Evolutionary conservation across 2,113 vertebrate species (phyloP).

Genomic region (Nasalis larvatus): DNA sequence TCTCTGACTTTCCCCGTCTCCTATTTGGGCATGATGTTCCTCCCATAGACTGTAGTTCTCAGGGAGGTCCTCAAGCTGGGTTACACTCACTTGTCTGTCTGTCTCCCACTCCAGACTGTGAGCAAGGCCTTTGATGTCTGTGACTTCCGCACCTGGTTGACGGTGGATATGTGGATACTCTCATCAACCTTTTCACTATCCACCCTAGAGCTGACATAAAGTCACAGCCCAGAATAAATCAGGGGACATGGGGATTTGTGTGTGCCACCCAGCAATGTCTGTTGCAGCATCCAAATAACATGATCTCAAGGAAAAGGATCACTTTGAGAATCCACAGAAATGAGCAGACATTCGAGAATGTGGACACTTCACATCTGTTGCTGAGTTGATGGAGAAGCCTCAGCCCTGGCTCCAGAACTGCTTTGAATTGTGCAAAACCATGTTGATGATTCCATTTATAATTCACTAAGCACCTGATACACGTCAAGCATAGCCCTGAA

Average conservation of each 20-base stretch:
- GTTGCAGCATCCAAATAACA: not conserved
- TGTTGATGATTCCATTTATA: not conserved
- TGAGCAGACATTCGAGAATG: not conserved
- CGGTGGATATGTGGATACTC: fast-evolving
- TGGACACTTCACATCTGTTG: not conserved
- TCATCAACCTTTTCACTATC: fast-evolving
- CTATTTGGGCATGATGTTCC: fast-evolving
- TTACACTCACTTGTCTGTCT: fast-evolving
- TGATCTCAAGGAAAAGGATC: not conserved
- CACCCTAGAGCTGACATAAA: fast-evolving
- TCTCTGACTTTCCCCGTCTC: not conserved
- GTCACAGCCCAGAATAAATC: not conserved
- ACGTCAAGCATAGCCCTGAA: not conserved
- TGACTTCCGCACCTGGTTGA: fast-evolving
- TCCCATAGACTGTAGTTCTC: not conserved
- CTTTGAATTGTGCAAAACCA: fast-evolving
- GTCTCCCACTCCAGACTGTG: no score
- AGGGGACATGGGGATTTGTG: fast-evolving
- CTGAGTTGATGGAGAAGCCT: not conserved
- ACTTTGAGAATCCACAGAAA: not conserved
- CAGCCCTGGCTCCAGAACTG: not conserved
- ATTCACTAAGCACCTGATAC: not conserved
- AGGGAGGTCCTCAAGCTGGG: fast-evolving
- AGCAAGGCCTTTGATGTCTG: not conserved
- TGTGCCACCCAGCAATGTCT: not conserved